A percentile compares a stretch with the other conserved stretches of the same genome.
phyloP scores from a whole-genome alignment of 2,888 invertebrate genomes.

The Hemithea aestivaria region DNA sequence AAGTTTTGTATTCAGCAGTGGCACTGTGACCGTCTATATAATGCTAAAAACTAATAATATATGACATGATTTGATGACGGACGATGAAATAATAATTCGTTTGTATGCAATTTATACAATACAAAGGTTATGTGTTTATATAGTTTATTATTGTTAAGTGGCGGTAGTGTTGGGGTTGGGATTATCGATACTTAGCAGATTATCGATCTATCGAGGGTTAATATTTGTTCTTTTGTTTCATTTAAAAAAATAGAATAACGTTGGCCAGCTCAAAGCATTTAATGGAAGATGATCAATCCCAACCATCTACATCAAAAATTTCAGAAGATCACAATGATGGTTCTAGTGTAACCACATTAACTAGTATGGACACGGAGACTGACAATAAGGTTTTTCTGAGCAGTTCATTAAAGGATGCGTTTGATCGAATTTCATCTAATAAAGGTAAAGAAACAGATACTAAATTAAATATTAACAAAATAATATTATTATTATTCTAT shows the following conservation, averaged over 20 bases:
- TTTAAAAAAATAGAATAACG: slow-evolving; percentile 2
- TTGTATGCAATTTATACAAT: background rate
- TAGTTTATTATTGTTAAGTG: background rate
- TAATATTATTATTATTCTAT: slow-evolving; percentile 10
- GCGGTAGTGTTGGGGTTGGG: slow-evolving; percentile 2
- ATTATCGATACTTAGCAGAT: slow-evolving; percentile 2
- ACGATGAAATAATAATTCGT: background rate
- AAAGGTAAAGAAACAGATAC: slow-evolving; percentile 21
- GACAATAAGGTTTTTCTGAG: slow-evolving; percentile 2
- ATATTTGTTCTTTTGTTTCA: slow-evolving; percentile 1
- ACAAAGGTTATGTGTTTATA: slow-evolving; percentile 1
- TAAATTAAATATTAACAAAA: slow-evolving; percentile 16
- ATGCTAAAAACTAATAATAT: too few relatives aligned
- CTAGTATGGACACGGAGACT: slow-evolving; percentile 3
- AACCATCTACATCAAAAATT: slow-evolving; percentile 12
- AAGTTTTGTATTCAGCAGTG: too few relatives aligned
- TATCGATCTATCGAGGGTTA: slow-evolving; percentile 6
- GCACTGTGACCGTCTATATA: too few relatives aligned
- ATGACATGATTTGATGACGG: too few relatives aligned
- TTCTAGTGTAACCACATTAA: background rate
- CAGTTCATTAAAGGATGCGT: slow-evolving; percentile 13
- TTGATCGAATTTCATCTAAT: slow-evolving; percentile 20
- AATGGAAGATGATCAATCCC: slow-evolving; percentile 11
- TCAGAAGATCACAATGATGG: too few relatives aligned
- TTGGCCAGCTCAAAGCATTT: slow-evolving; percentile 3